These are phyloP conservation scores for Drosophila sturtevanti DNA, from an alignment of 1,140 invertebrate species.

Conservation along the genomic window DNA sequence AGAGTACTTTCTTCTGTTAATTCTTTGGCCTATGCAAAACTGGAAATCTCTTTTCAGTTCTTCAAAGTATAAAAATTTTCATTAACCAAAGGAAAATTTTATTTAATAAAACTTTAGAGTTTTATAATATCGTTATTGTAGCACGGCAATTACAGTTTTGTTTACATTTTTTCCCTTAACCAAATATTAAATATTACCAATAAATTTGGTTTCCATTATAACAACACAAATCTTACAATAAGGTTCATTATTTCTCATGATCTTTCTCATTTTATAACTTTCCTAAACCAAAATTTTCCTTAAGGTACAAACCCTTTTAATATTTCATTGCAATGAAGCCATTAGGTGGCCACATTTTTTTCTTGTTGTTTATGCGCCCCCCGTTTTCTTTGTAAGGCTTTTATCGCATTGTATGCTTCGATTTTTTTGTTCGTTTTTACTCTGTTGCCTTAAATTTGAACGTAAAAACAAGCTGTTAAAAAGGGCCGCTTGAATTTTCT, in stretches of 20 bases:
- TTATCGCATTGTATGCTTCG: conserved; percentile 53
- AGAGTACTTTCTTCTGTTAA: too few relatives aligned
- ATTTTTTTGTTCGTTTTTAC: conserved; percentile 38
- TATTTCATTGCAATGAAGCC: conserved; percentile 57
- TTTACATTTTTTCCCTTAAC: too few relatives aligned
- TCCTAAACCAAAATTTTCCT: conserved; percentile 15
- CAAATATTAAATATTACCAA: not conserved
- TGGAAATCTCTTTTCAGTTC: too few relatives aligned
- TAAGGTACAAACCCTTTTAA: conserved; percentile 11
- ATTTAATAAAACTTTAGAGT: too few relatives aligned
- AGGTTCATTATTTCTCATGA: conserved; percentile 52
- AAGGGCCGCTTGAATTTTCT: conserved; percentile 32
- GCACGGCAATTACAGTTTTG: too few relatives aligned
- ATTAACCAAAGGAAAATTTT: too few relatives aligned
- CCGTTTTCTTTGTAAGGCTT: conserved; percentile 27
- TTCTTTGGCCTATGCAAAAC: too few relatives aligned
- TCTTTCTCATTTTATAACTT: conserved; percentile 20
- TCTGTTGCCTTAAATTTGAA: conserved; percentile 47
- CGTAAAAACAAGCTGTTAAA: conserved; percentile 49
- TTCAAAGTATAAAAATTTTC: too few relatives aligned
- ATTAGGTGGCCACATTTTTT: conserved; percentile 38
- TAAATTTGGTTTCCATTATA: not conserved
- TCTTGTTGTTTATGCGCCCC: conserved; percentile 4
- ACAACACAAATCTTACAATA: conserved; percentile 40
- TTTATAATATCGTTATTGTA: too few relatives aligned